Evolutionary conservation across 1,140 invertebrate species (phyloP).

Genomic region (Nasonia giraulti): DNA sequence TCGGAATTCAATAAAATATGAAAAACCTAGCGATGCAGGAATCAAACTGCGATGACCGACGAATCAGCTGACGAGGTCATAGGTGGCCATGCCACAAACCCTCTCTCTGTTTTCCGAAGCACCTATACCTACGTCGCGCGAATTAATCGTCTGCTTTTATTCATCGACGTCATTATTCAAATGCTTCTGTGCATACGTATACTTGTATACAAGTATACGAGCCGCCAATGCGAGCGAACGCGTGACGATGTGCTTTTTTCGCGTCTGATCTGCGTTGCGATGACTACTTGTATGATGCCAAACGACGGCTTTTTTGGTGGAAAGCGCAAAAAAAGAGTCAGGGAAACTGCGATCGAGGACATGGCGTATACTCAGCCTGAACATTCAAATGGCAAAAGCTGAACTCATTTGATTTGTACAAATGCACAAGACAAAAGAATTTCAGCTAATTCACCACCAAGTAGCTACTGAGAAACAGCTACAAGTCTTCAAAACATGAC

Average conservation of each 20-base stretch:
- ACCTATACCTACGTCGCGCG: background rate
- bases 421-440: background rate
- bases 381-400: too few species aligned
- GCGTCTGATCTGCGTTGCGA: background rate
- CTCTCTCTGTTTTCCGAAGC: background rate
- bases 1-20: too few species aligned
- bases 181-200: background rate
- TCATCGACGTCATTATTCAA: conserved; percentile 12
- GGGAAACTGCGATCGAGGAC: background rate
- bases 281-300: background rate
- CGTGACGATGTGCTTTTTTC: background rate
- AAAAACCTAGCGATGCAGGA: background rate
- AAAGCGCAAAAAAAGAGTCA: background rate
- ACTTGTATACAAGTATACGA: background rate
- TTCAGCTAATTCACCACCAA: background rate
- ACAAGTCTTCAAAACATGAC: conserved; percentile 2
- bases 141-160: conserved; percentile 5
- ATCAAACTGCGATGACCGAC: background rate
- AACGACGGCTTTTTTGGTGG: background rate
- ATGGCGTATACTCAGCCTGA: too few species aligned
- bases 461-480: background rate
- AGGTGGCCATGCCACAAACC: background rate
- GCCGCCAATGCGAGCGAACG: background rate
- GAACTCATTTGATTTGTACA: too few species aligned
- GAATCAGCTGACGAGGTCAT: background rate